Evolutionary conservation across 1,140 invertebrate species (phyloP), one percentile per base, ranked within the genome.

Genomic region (Zaprionus gabonicus): DNA sequence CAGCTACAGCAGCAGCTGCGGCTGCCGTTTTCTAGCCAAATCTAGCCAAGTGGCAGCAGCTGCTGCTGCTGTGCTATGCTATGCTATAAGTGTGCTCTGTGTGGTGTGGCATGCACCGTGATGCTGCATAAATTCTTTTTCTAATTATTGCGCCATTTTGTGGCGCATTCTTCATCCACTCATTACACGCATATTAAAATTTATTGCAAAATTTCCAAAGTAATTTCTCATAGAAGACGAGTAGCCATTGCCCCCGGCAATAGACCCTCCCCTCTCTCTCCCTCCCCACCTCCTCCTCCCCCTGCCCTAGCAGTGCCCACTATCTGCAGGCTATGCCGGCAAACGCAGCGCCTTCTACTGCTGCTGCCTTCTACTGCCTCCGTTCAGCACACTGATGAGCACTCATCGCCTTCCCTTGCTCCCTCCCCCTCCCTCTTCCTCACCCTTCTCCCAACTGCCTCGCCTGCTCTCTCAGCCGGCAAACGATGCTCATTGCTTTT

Each of bases 131-230:
- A 87, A 86, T 86, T 77, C 70, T n/a, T 74, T 82, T 86, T 77
- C 77, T 87, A 87, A 86, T 86, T 86, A 86, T 76, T 82, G 34
- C 70, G 71, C 72, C 79, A 81, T 85, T 76, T 72, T 75, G 67
- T 56, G n/a, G 63, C 56, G 69, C 83, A 85, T 85, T 88, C 84
- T 90, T 84, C 85, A 81, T 71, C 57, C 78, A 75, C 86, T 91
- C 80, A 91, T 91, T 91, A 91, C 86, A 91, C 86, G 86, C 86
- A 83, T 91, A 91, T 91, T 91, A 91, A 91, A 91, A 91, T 91
- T 91, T 91, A 91, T 91, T 87, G 87, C 86, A 72, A 81, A 90
- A 75, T 83, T 91, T 91, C 82, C 76, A 88, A 83, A 80, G 76
- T 82, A 82, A 88, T 88, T 88, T 90, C 85, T 88, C 81, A 88